Evolutionary conservation across 2,888 invertebrate genomes (phyloP).

Genomic region (Ectobius pallidus): DNA sequence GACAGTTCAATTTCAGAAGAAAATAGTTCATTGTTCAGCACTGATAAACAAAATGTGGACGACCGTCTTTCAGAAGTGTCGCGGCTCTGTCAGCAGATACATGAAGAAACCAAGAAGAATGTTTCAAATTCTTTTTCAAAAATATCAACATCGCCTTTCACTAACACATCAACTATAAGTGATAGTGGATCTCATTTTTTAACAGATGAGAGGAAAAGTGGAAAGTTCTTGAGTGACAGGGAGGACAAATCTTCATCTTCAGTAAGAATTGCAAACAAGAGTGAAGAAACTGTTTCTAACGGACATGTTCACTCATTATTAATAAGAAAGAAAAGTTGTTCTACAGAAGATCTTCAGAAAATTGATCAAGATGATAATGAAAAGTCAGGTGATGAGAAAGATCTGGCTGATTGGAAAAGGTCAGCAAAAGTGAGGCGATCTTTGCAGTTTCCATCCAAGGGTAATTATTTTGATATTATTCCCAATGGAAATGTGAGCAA

Average conservation of each 20-base stretch:
- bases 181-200: not conserved
- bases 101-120: slow-evolving; percentile 55
- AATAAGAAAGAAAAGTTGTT: slow-evolving; percentile 57
- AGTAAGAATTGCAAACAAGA: too few relatives aligned
- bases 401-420: slow-evolving; percentile 63
- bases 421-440: slow-evolving; percentile 69
- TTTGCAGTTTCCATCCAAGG: slow-evolving; percentile 63
- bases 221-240: too few relatives aligned
- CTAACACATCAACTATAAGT: not conserved
- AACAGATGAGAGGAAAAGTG: too few relatives aligned
- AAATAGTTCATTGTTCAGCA: not conserved
- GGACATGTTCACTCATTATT: slow-evolving; percentile 31
- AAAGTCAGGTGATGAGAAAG: slow-evolving; percentile 50
- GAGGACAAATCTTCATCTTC: too few relatives aligned
- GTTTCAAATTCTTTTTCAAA: not conserved
- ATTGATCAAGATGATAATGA: slow-evolving; percentile 43
- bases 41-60: not conserved
- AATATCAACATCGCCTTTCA: not conserved
- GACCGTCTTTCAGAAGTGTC: slow-evolving; percentile 53
- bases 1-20: slow-evolving; percentile 30
- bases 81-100: slow-evolving; percentile 57
- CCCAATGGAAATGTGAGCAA: slow-evolving; percentile 57
- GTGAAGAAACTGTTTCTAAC: slow-evolving; percentile 11
- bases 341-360: slow-evolving; percentile 57
- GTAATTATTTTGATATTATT: slow-evolving; percentile 19